Percentiles rank a stretch among this genome's conserved stretches.
Conservation (phyloP, 2,113 vertebrate genomes). For the Daphoenositta chrysoptera region DNA sequence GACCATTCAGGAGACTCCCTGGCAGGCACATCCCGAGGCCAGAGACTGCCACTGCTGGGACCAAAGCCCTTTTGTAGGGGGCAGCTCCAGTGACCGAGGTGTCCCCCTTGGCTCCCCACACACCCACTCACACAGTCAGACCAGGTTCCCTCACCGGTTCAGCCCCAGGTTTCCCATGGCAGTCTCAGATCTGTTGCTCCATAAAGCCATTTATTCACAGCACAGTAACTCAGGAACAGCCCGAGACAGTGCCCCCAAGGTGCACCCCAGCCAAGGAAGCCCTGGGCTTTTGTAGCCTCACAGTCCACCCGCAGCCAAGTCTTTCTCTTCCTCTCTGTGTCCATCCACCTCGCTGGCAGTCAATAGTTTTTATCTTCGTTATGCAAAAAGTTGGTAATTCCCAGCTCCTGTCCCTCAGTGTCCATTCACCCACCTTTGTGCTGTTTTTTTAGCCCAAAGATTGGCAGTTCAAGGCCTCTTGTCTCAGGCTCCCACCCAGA, state of each 20-base stretch:
- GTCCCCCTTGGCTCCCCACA: background rate
- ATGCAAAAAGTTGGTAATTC: background rate
- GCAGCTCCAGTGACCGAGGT: accelerated
- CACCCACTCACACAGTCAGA: background rate
- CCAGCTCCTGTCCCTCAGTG: accelerated
- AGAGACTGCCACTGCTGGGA: background rate
- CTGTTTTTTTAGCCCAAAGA: background rate
- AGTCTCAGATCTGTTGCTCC: accelerated
- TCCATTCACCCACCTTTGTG: background rate
- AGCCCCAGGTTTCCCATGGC: accelerated
- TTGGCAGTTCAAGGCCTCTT: background rate
- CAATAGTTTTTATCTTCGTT: background rate
- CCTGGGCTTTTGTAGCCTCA: background rate
- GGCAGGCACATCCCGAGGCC: background rate
- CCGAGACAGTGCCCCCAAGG: accelerated
- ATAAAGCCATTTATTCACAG: background rate
- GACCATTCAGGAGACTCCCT: background rate
- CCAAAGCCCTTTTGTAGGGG: accelerated
- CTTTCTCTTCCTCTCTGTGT: background rate
- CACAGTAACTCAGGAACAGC: background rate
- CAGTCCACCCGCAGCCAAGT: accelerated
- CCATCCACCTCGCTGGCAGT: accelerated
- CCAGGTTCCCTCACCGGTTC: accelerated
- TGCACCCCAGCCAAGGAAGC: accelerated
- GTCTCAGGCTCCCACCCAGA: background rate